Evolutionary conservation across 2,797 vertebrate genomes (phyloP).

Genomic region (Pygocentrus nattereri): DNA sequence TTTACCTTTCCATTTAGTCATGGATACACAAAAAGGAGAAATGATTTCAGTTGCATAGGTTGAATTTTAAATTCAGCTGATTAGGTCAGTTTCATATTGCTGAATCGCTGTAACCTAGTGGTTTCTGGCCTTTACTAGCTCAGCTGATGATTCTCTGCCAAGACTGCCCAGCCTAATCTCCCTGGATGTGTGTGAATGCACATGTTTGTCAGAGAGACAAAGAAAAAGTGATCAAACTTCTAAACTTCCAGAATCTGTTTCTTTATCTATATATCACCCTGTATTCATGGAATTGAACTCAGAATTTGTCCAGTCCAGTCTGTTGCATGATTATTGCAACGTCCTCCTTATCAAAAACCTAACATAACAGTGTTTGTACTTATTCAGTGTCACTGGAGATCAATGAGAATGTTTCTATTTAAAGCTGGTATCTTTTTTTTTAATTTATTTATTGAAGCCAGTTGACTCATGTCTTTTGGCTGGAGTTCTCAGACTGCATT

Average conservation of each 20-base stretch:
- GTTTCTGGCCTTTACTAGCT: neutral
- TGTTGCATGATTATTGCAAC: neutral
- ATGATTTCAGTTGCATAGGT: neutral
- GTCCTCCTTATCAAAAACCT: neutral
- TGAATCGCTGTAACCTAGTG: neutral
- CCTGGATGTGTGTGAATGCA: neutral
- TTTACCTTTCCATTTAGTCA: no score
- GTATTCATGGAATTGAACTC: neutral
- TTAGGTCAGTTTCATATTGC: neutral
- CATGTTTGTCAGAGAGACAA: neutral
- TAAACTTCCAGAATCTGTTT: neutral
- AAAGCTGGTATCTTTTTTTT: conserved; percentile 15
- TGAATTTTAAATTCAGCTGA: neutral
- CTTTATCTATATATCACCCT: no score
- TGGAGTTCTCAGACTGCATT: conserved; percentile 42
- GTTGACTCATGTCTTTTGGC: conserved; percentile 46
- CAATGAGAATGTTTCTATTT: conserved; percentile 26
- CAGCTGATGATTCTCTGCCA: neutral
- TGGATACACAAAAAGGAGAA: neutral
- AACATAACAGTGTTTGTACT: conserved; percentile 3
- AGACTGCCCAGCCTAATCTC: neutral
- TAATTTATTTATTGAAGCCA: neutral
- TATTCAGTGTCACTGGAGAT: neutral
- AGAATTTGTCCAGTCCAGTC: neutral
- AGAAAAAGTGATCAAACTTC: neutral